Evolutionary conservation across 2,888 invertebrate genomes (phyloP).

Genomic region (Ypsolopha scabrella): DNA sequence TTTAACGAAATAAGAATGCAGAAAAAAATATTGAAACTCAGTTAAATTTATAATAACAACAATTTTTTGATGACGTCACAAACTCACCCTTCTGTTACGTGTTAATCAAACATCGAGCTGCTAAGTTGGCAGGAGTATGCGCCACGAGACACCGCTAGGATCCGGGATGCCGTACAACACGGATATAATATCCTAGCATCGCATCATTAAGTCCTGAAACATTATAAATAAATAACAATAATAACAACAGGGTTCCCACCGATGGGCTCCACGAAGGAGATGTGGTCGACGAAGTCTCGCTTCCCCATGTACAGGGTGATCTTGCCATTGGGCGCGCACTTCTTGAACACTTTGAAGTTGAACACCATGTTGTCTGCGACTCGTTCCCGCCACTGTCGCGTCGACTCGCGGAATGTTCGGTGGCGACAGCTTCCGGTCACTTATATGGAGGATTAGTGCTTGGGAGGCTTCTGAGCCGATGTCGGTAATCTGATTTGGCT

Average conservation of each 20-base stretch:
- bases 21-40: no score
- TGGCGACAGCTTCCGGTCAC: not conserved
- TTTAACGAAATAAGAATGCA: no score
- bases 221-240: no score
- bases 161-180: no score
- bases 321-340: slow-evolving; percentile 90
- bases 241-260: slow-evolving; percentile 63
- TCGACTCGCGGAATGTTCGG: not conserved
- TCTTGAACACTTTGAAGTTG: slow-evolving; percentile 93
- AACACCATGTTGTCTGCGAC: slow-evolving; percentile 79
- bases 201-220: no score
- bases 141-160: no score
- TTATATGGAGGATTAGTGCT: slow-evolving; percentile 49
- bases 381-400: slow-evolving; percentile 8
- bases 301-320: slow-evolving; percentile 87
- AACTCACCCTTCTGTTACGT: no score
- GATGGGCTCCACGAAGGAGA: slow-evolving; percentile 87
- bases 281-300: slow-evolving; percentile 89
- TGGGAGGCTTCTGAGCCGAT: slow-evolving; percentile 37
- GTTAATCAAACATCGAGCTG: no score
- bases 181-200: no score
- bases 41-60: no score
- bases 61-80: no score
- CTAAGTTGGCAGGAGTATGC: no score
- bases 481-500: slow-evolving; percentile 37